Percentiles rank a stretch among this genome's conserved stretches.
These are phyloP conservation scores for Augochlorella aurata DNA, from an alignment of 2,888 invertebrate species.

Conservation along the genomic window DNA sequence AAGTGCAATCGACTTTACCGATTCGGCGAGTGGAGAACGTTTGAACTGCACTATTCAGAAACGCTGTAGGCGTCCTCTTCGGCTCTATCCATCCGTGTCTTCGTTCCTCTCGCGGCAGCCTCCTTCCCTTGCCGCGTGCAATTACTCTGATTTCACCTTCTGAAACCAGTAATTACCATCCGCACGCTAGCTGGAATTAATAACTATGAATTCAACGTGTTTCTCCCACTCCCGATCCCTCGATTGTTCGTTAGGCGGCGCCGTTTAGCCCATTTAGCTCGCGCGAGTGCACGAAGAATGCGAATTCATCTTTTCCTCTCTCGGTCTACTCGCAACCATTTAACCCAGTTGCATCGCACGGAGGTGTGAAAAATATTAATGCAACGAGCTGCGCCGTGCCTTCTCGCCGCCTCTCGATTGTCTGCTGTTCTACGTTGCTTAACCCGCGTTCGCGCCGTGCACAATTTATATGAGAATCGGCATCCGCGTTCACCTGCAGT, in stretches of 20 bases:
- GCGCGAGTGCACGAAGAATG: not conserved
- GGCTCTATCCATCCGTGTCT: not conserved
- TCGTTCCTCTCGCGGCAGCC: not conserved
- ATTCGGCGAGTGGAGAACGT: constrained; percentile 39
- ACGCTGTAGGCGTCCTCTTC: constrained; percentile 36
- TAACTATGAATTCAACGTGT: constrained; percentile 37
- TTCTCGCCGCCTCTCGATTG: too few species aligned
- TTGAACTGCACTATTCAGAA: constrained; percentile 39
- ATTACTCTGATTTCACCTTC: constrained; percentile 50
- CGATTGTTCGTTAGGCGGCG: not conserved
- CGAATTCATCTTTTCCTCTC: not conserved
- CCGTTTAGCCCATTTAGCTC: not conserved
- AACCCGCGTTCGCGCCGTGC: too few species aligned
- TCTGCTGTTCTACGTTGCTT: too few species aligned
- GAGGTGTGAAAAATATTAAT: too few species aligned
- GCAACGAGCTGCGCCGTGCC: too few species aligned
- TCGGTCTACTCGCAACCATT: not conserved
- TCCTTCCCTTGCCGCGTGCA: constrained; percentile 32
- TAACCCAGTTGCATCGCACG: too few species aligned
- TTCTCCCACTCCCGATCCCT: not conserved
- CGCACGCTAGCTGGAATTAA: constrained; percentile 42
- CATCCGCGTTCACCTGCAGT: too few species aligned
- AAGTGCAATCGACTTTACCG: constrained; percentile 54
- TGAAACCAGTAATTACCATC: constrained; percentile 42
- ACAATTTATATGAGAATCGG: too few species aligned